Evolutionary conservation across 2,888 invertebrate species (phyloP), one percentile per base, ranked within the genome.

Genomic region (Galerucella calmariensis): DNA sequence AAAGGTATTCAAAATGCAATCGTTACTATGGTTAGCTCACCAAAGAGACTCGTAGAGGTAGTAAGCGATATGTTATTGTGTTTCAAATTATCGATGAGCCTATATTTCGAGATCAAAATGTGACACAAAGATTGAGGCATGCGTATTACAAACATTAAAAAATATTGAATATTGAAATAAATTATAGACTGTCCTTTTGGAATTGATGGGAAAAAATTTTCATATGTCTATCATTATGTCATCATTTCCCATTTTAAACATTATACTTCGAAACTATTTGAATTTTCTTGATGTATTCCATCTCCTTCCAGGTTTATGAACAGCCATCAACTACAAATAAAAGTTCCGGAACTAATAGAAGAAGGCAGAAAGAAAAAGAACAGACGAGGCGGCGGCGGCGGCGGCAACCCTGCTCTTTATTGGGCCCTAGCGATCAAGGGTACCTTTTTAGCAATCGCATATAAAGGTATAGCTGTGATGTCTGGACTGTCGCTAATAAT

Each of bases 401-500:
- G 75, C 1, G 69, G 75, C 10, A 78, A 79, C 58, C 92, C 91
- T 0, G 92, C 93, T 0, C 90, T 94, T 73, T 87, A 94, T 46
- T 92, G 92, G 74, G 92, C 92, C 12, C 88, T 94, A 48, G 91
- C 93, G 65, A 89, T 94, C 71, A 94, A 94, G 84, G 92, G 92
- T 56, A 92, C 92, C 53, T 92, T 94, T 83, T 87, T 94, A 20
- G 92, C 93, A 20, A 91, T 94, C 87, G 93, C 93, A 2, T 94
- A 93, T 86, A 92, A 94, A 80, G 92, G 92, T 24, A 92, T 94
- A 69, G 94, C 94, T 10, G 88, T 84, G 16, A 91, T 95, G 80
- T 94, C 95, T 20, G 94, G 95, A 80, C 94, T 94, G 84, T 95
- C 95, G 4, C 87, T 95, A 77, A 89, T 95, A 70, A 92, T 95